A percentile compares a stretch with the other conserved stretches of the same genome.
phyloP scores from a whole-genome alignment of 2,888 invertebrate genomes.

The Catocala nupta region DNA sequence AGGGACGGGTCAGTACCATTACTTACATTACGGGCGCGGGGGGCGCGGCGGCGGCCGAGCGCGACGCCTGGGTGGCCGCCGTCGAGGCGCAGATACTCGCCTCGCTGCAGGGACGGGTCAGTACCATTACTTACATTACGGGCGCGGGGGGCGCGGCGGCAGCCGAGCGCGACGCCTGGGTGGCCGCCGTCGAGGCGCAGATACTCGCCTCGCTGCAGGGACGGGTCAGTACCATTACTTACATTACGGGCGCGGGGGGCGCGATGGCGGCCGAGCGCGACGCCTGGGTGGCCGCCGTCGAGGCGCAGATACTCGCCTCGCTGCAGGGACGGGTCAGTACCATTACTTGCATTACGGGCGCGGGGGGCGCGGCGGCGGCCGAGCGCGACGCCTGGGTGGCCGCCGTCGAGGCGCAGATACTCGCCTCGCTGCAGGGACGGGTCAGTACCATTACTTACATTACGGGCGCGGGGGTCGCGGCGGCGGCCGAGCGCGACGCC shows the following conservation, averaged over 20 bases:
- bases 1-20: slow-evolving; percentile 91
- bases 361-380: slow-evolving; percentile 82
- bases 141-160: slow-evolving; percentile 59
- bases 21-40: no score
- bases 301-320: slow-evolving; percentile 97
- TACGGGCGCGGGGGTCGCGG: slow-evolving; percentile 18
- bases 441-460: no score
- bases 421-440: slow-evolving; percentile 95
- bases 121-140: no score
- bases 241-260: slow-evolving; percentile 2
- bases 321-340: slow-evolving; percentile 92
- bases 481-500: slow-evolving; percentile 94
- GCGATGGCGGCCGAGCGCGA: slow-evolving; percentile 92
- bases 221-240: slow-evolving; percentile 89
- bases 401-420: slow-evolving; percentile 98
- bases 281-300: slow-evolving; percentile 98
- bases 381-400: slow-evolving; percentile 98
- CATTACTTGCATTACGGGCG: no score
- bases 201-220: slow-evolving; percentile 96
- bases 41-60: slow-evolving; percentile 88
- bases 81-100: slow-evolving; percentile 98
- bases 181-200: slow-evolving; percentile 97
- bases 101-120: slow-evolving; percentile 94
- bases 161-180: slow-evolving; percentile 98
- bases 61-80: slow-evolving; percentile 98